Percentiles rank a stretch among this genome's conserved stretches.
phyloP scores from a whole-genome alignment of 2,113 vertebrate genomes.

The Eclectus roratus region DNA sequence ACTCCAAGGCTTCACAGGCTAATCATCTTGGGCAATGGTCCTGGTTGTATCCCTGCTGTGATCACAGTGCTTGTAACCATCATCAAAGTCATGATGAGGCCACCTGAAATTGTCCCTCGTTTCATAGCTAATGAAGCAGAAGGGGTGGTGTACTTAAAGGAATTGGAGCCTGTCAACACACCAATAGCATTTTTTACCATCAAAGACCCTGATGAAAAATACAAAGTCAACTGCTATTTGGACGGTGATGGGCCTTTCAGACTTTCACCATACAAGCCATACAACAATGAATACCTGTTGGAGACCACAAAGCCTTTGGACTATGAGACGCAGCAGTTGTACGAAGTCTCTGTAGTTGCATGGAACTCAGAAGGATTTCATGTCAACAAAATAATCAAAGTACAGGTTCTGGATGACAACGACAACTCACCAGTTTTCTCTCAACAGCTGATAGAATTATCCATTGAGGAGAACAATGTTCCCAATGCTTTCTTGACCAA shows the following conservation, averaged over 20 bases:
- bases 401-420: conserved; percentile 92
- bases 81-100: conserved; percentile 83
- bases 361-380: conserved; percentile 79
- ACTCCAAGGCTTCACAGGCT: conserved; percentile 83
- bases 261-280: conserved; percentile 84
- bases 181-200: conserved; percentile 95
- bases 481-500: conserved; percentile 89
- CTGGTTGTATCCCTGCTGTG: conserved; percentile 93
- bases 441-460: conserved; percentile 85
- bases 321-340: conserved; percentile 85
- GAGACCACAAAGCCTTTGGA: conserved; percentile 91
- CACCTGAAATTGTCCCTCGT: conserved; percentile 85
- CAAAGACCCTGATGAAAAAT: conserved; percentile 84
- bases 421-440: conserved; percentile 93
- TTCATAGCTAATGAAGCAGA: conserved; percentile 91
- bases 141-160: conserved; percentile 88
- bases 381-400: conserved; percentile 82
- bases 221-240: conserved; percentile 84
- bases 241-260: conserved; percentile 90
- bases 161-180: conserved; percentile 87
- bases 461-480: conserved; percentile 92
- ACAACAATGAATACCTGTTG: conserved; percentile 90
- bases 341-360: conserved; percentile 87
- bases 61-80: conserved; percentile 83
- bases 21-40: conserved; percentile 87